Evolutionary conservation across 1,140 invertebrate genomes (phyloP).

Genomic region (Lepidostoma basale): DNA sequence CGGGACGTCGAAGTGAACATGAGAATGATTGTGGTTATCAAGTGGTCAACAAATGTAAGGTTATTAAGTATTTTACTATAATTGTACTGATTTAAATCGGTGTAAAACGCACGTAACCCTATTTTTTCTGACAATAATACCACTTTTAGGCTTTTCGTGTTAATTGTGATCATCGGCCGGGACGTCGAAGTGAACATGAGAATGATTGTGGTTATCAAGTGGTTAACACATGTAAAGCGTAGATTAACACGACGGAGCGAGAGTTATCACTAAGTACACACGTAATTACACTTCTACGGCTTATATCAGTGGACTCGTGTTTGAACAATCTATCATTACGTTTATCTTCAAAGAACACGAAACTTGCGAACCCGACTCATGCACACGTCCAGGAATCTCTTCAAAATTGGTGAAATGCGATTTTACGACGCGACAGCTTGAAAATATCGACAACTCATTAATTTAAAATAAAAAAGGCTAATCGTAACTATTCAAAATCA

Average conservation of each 20-base stretch:
- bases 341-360: conserved; percentile 28
- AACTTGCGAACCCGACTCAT: neutral
- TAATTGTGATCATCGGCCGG: too few species aligned
- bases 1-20: too few species aligned
- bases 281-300: conserved; percentile 6
- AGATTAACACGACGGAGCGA: conserved; percentile 5
- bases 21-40: conserved; percentile 23
- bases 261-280: conserved; percentile 26
- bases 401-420: too few species aligned
- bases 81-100: too few species aligned
- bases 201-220: conserved; percentile 20
- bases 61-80: too few species aligned
- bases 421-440: too few species aligned
- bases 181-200: too few species aligned
- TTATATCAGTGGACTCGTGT: conserved; percentile 5
- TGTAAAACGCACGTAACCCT: too few species aligned
- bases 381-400: neutral
- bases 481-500: neutral
- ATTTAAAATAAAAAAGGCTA: neutral
- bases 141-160: neutral
- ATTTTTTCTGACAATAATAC: too few species aligned
- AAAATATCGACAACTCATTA: too few species aligned
- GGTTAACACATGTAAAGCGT: conserved; percentile 26
- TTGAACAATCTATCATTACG: conserved; percentile 19
- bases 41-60: conserved; percentile 24